These are phyloP conservation scores for Toxonevra muliebris DNA, from an alignment of 2,888 invertebrate genomes.

Conservation along the genomic window DNA sequence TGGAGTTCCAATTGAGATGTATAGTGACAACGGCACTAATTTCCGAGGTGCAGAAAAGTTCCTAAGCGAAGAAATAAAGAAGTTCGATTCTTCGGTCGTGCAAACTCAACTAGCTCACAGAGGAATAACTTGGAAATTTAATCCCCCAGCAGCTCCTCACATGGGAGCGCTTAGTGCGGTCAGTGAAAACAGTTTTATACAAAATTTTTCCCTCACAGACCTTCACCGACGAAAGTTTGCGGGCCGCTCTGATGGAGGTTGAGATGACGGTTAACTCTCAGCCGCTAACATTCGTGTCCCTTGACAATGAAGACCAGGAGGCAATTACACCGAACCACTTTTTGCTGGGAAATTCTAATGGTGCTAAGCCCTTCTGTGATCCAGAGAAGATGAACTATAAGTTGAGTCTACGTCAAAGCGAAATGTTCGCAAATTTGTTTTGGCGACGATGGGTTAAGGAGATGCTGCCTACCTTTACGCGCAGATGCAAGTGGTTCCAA, in stretches of 20 bases:
- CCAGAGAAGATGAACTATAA: slow-evolving; percentile 8
- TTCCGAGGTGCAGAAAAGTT: too few relatives aligned
- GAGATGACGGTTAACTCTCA: slow-evolving; percentile 23
- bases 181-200: slow-evolving; percentile 18
- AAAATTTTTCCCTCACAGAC: slow-evolving; percentile 8
- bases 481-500: slow-evolving; percentile 14
- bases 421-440: slow-evolving; percentile 17
- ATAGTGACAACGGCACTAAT: too few relatives aligned
- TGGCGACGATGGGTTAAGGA: slow-evolving; percentile 16
- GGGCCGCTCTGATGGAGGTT: slow-evolving; percentile 19
- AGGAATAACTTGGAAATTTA: not conserved
- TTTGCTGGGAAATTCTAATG: slow-evolving; percentile 12
- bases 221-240: slow-evolving; percentile 20
- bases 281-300: slow-evolving; percentile 21
- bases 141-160: not conserved
- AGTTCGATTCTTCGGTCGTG: not conserved
- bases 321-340: slow-evolving; percentile 29
- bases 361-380: slow-evolving; percentile 12
- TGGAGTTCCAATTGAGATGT: too few relatives aligned
- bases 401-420: slow-evolving; percentile 24
- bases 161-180: not conserved
- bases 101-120: not conserved
- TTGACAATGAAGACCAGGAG: slow-evolving; percentile 13
- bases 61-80: not conserved
- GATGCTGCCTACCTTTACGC: slow-evolving; percentile 16